A percentile compares a stretch with the other conserved stretches of the same genome.
Evolutionary conservation across 2,113 vertebrate genomes (phyloP).

Genomic region (Catagonus wagneri): DNA sequence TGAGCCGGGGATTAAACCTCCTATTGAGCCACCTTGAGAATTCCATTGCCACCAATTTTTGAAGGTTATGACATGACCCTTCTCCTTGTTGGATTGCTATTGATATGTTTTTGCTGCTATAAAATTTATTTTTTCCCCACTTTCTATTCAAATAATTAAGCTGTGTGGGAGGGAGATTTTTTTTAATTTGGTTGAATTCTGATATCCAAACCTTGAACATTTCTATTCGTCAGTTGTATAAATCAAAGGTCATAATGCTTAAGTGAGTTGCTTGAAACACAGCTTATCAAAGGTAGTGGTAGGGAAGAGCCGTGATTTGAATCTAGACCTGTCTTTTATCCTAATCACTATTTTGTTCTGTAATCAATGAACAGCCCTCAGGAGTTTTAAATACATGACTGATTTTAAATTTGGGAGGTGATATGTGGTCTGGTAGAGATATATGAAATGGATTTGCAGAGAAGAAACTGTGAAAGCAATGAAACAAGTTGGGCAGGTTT

Average conservation of each 20-base stretch:
- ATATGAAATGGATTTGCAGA: neutral
- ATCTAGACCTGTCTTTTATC: constrained; percentile 25
- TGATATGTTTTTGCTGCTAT: neutral
- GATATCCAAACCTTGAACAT: constrained; percentile 22
- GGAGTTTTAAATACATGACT: constrained; percentile 48
- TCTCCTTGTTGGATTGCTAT: neutral
- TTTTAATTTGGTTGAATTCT: constrained; percentile 38
- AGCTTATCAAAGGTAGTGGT: neutral
- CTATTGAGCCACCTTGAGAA: too few species aligned
- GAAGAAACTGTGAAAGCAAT: neutral
- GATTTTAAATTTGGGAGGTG: constrained; percentile 30
- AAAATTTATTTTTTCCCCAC: neutral
- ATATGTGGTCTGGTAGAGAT: neutral
- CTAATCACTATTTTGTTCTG: constrained; percentile 50
- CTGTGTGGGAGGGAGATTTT: neutral
- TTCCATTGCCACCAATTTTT: neutral
- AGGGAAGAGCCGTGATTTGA: constrained; percentile 17
- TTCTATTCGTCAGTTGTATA: constrained; percentile 7
- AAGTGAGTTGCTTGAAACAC: constrained; percentile 51
- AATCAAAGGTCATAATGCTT: constrained; percentile 36
- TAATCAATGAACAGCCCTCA: neutral
- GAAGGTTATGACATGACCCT: neutral
- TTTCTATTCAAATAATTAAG: constrained; percentile 41
- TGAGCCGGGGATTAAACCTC: too few species aligned
- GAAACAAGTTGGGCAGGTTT: constrained; percentile 1